Base-by-base conservation (phyloP, 2,113 vertebrate species). In the Dunckerocampus dactyliophorus region DNA sequence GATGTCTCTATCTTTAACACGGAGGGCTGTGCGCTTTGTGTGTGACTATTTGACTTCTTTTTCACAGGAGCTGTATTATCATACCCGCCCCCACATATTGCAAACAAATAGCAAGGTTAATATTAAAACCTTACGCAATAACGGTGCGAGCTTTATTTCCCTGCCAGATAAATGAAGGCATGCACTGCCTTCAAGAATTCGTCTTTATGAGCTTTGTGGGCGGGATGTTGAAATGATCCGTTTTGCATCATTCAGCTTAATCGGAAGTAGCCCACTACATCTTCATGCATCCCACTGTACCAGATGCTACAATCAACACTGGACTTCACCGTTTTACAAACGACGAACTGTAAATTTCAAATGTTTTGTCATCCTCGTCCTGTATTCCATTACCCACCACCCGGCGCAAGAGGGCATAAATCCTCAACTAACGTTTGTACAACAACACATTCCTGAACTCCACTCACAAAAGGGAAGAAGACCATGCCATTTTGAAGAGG, bases 41-140 rank as follows among this genome's bases (percentile, higher is more conserved):
- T 50, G 50, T 8, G 34, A 2, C 63, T 63, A 16, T 59, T 43
- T 68, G 56, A 48, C 51, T 73, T 59, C 62, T 51, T 66, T 63
- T 74, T 71, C 57, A 71, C 54, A 74, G 49, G 50, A 66, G 62
- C 49, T 69, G 59, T 49, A 74, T 77, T 76, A 71, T 75, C 59
- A 64, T 62, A 58, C 22, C 65, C 65, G 21, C 80, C 79, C 69
- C 69, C 69, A 59, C 69, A 42, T 43, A 9, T 43, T 74, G 42
- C 74, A 67, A 55, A 75, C 68, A 77, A 69, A 28, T 72, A 66
- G 71, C 65, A 61, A 50, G 22, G 55, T 72, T 77, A 72, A 72
- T 75, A 77, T 77, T 63, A 72, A 66, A 72, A 61, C 62, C 71
- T 77, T 75, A 72, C 69, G 65, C 71, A 77, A 77, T 67, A 48